phyloP scores from a whole-genome alignment of 2,113 vertebrate species.

The Hippocampus mohnikei region DNA sequence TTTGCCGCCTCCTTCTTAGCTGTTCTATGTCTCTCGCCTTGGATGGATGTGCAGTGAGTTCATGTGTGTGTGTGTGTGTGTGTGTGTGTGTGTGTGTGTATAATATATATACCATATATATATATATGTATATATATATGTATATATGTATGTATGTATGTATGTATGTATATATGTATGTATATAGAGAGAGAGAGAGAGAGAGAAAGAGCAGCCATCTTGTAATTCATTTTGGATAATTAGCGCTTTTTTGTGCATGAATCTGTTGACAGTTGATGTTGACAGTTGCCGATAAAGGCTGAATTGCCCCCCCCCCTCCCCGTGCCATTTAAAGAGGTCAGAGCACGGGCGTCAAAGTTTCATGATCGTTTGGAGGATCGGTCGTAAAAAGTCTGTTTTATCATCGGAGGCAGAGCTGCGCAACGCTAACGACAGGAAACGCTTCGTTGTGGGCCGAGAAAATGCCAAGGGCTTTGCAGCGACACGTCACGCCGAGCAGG shows the following conservation, averaged over 20 bases:
- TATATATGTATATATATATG: too few relatives aligned
- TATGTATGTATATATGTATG: constrained; percentile 36
- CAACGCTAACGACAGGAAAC: constrained; percentile 54
- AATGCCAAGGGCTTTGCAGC: constrained; percentile 23
- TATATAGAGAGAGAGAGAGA: too few relatives aligned
- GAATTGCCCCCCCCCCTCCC: too few relatives aligned
- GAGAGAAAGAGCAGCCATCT: neutral
- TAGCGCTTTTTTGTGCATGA: constrained; percentile 4
- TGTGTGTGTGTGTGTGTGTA: neutral
- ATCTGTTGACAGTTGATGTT: too few relatives aligned
- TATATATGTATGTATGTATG: constrained; percentile 33
- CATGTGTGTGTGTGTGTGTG: constrained; percentile 32
- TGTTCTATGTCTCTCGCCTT: constrained; percentile 60
- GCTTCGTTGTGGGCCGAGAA: constrained; percentile 50
- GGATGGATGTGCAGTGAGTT: constrained; percentile 36
- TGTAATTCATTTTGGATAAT: constrained; percentile 26
- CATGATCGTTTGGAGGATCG: neutral
- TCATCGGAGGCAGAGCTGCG: constrained; percentile 23
- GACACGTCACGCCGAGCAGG: constrained; percentile 40
- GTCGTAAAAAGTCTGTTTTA: constrained; percentile 9
- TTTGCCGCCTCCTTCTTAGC: constrained; percentile 62
- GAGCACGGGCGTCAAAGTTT: neutral
- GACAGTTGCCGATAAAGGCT: too few relatives aligned
- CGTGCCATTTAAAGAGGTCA: neutral
- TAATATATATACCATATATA: too few relatives aligned